Base-by-base conservation (phyloP, 2,113 vertebrate genomes). In the Bolborhynchus lineola region DNA sequence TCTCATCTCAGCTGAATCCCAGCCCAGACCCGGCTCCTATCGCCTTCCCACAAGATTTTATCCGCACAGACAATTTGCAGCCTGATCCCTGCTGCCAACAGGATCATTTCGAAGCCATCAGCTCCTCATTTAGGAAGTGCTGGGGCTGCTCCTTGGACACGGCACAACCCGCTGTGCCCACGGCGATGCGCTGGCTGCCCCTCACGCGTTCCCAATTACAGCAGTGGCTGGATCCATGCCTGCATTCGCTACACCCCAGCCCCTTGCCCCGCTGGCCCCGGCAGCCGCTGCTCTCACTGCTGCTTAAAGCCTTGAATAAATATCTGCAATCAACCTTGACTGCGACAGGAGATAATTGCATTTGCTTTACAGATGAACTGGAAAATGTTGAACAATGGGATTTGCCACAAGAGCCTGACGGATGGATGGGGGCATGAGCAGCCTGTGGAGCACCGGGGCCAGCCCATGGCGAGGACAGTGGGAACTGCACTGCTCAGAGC, bases 351-450 rank as follows among this genome's bases (percentile, higher is more conserved):
- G 75, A 81, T 92, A 95, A 96, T 90, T 96, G 90, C 88, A 88
- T 96, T 96, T 97, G 92, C 67, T 96, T 85, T 86, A 57, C 90
- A 95, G 94, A 96, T 82, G 94, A 93, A 93, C 92, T 82, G 94
- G 95, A 95, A 97, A 95, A 96, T 86, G 90, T 59, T 3, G 8
- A 80, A 50, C 82, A 59, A 62, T 60, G 57, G 87, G 88, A 65
- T 96, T 79, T 94, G 93, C 39, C 0, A 1, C n/a, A n/a, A 26
- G 46, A 81, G 88, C 35, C 59, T 7, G 57, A 35, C 21, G 33
- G 57, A 35, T 59, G 57, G 57, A 59, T 9, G 57, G 57, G 33
- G 33, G 33, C 57, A 24, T 7, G 33, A 35, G 57, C 57, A 59
- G 57, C 57, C 57, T 16, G 57, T 7, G 33, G 57, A 59, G 57